Evolutionary conservation across 2,113 vertebrate genomes (phyloP), one percentile per base, ranked within the genome.

Genomic region (Chloropsis cyanopogon): DNA sequence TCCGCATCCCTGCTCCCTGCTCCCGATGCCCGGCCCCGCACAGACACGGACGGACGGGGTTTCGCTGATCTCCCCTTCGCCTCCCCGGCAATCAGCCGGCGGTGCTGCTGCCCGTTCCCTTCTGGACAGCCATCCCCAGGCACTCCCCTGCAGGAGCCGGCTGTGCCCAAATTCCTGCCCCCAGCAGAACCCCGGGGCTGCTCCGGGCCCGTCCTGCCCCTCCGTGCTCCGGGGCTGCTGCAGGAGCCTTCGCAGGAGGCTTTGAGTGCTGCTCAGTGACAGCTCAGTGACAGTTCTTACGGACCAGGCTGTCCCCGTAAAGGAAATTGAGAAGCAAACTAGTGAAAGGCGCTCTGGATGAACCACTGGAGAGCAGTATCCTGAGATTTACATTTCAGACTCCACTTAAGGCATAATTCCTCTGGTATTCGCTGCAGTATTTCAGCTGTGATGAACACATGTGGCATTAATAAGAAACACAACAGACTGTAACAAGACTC

Each of bases 391-490:
- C 35, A 39, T 92, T 93, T 84, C 68, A 95, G 83, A 76, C 50
- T 86, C 94, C 64, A 85, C 92, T 69, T 53, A 18, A 88, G 95
- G 70, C 89, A n/a, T 6, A 59, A 71, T 76, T 91, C 59, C 83
- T 95, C 31, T 70, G 92, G 37, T 60, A 56, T 72, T 90, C 88
- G 47, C 39, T 64, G 94, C 83, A 57, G 83, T 42, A 6, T 64
- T 57, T 85, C 57, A 87, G 84, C 76, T 42, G 63, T 39, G 68
- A 93, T 86, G 92, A 93, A 12, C 73, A 39, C 50, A 72, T 63
- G 91, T 90, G 93, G 78, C 85, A 88, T 59, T 84, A 82, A 88
- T 78, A 71, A 93, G 78, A 88, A 91, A 91, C 95, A 93, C 56
- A 89, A 66, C 82, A 25, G 53, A 39, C 93, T 75, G 72, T 11